Conservation (phyloP, 1,140 invertebrate genomes). For the Cepaea nemoralis region DNA sequence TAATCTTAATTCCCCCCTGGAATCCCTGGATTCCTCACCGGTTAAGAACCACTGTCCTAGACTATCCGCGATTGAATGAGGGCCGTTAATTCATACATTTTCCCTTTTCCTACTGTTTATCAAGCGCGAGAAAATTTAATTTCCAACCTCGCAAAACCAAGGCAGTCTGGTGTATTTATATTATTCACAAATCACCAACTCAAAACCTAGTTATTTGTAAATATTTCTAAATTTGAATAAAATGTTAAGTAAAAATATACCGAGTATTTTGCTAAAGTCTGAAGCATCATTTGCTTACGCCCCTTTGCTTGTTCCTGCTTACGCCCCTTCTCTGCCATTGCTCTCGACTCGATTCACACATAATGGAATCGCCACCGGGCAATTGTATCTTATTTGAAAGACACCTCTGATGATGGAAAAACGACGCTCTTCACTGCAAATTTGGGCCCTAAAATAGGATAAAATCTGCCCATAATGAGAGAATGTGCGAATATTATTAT, state of each 20-base stretch:
- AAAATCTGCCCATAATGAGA: conserved; percentile 43
- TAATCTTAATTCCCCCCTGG: no score
- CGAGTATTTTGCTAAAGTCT: background rate
- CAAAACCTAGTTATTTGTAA: no score
- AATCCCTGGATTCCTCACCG: no score
- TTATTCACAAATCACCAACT: no score
- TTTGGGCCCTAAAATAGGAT: conserved; percentile 38
- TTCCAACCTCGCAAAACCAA: no score
- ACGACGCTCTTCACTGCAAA: conserved; percentile 49
- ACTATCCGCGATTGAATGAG: no score
- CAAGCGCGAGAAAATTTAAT: no score
- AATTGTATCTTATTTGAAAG: conserved; percentile 46
- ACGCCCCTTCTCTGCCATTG: background rate
- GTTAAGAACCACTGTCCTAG: no score
- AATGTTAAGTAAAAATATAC: background rate
- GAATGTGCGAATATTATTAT: conserved; percentile 50
- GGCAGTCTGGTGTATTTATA: no score
- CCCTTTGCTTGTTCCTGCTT: background rate
- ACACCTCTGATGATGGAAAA: conserved; percentile 33
- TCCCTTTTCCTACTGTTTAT: no score
- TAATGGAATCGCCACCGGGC: conserved; percentile 33
- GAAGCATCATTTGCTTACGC: background rate
- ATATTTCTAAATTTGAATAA: background rate
- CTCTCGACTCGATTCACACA: conserved; percentile 21
- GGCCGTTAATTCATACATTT: no score